Percentiles rank a stretch among this genome's conserved stretches.
These are phyloP conservation scores for Phymorhynchus buccinoides DNA, from an alignment of 1,140 invertebrate species.

Conservation along the genomic window DNA sequence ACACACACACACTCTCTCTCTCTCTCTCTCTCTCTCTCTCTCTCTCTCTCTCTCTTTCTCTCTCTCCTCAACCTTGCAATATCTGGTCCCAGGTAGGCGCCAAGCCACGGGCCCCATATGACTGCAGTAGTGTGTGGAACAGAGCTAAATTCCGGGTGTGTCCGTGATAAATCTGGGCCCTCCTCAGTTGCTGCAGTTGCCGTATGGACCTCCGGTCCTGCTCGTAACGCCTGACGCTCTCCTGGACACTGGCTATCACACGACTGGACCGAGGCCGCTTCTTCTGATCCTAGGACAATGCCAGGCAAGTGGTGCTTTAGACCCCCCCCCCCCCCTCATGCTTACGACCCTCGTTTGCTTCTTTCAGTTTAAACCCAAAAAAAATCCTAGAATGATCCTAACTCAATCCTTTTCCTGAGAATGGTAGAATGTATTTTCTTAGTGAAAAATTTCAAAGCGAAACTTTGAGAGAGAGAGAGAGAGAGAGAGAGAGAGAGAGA, in stretches of 20 bases:
- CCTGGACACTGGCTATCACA: conserved; percentile 49
- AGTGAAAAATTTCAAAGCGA: too few species aligned
- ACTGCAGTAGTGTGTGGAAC: conserved; percentile 45
- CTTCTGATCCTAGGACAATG: not conserved
- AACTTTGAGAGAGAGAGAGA: too few species aligned
- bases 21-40: not conserved
- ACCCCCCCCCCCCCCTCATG: too few species aligned
- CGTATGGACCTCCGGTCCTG: conserved; percentile 53
- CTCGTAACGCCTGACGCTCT: conserved; percentile 61
- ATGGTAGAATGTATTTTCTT: too few species aligned
- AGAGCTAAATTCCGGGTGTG: conserved; percentile 61
- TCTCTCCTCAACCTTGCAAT: conserved; percentile 1
- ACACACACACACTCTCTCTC: not conserved
- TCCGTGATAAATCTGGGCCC: conserved; percentile 59
- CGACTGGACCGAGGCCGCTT: conserved; percentile 4
- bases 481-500: too few species aligned
- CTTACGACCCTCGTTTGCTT: too few species aligned
- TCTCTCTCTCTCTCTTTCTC: not conserved
- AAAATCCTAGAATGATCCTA: too few species aligned
- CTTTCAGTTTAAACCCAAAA: not conserved
- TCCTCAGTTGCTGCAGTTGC: conserved; percentile 57
- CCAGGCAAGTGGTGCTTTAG: not conserved
- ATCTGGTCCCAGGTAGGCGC: conserved; percentile 30
- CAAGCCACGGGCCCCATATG: not conserved
- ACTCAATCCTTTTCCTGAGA: too few species aligned